Conservation (phyloP, 2,888 invertebrate genomes). For the Ormyrus labotus region DNA sequence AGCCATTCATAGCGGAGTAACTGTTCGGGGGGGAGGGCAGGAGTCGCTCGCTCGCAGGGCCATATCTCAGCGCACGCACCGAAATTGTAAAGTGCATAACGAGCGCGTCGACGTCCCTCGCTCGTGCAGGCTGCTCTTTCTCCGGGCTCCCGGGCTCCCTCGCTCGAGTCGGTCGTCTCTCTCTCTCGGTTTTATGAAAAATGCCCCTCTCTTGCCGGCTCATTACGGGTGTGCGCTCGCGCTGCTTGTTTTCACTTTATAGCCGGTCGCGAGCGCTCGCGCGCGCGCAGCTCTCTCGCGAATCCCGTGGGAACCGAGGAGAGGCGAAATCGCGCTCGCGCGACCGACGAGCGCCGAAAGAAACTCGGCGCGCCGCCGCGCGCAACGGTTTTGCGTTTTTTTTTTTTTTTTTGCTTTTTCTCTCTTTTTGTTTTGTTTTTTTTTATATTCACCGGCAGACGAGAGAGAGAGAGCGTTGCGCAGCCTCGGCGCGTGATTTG, state of each 20-base stretch:
- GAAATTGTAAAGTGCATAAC: slow-evolving; percentile 41
- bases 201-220: slow-evolving; percentile 43
- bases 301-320: slow-evolving; percentile 59
- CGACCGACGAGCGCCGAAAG: slow-evolving; percentile 50
- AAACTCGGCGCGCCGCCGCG: slow-evolving; percentile 47
- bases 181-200: slow-evolving; percentile 27
- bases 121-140: not conserved
- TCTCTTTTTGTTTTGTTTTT: too few relatives aligned
- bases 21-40: too few relatives aligned
- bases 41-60: not conserved
- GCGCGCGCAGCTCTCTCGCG: slow-evolving; percentile 47
- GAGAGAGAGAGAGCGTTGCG: slow-evolving; percentile 22
- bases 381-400: slow-evolving; percentile 64
- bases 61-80: not conserved
- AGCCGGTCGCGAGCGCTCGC: slow-evolving; percentile 9
- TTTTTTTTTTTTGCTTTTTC: slow-evolving; percentile 56
- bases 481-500: slow-evolving; percentile 69
- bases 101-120: slow-evolving; percentile 19
- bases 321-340: slow-evolving; percentile 49
- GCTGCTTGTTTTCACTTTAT: slow-evolving; percentile 49
- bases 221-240: slow-evolving; percentile 34
- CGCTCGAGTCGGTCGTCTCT: not conserved
- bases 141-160: not conserved
- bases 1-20: slow-evolving; percentile 43
- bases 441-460: slow-evolving; percentile 1